Base-by-base conservation (phyloP, 1,140 invertebrate genomes). In the Zelostemma sp. region DNA sequence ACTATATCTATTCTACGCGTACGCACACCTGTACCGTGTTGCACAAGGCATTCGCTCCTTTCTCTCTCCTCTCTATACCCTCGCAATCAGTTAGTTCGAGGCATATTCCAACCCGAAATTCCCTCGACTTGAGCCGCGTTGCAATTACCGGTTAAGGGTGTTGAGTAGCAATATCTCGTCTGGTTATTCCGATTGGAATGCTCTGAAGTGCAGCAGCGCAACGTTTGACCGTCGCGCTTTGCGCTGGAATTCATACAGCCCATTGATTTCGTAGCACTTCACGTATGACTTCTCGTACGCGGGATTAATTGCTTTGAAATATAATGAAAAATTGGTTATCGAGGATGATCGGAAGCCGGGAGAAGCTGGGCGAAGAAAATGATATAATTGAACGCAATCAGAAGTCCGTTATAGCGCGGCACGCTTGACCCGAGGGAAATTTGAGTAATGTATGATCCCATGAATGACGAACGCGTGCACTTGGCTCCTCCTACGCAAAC, bases 141-240 rank as follows among this genome's bases (percentile, higher is more conserved):
- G 68, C 70, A 78, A 73, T 74, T 76, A 78, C 66, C 28, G n/a
- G 33, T 58, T 49, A 62, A 69, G 68, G 64, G 78, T 74, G 70
- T 83, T 75, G 75, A 82, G 82, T 85, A 83, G 82, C 81, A 83
- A 84, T 85, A 85, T 83, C 77, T 75, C 73, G 67, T 73, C 74
- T 69, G 54, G 67, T 78, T 80, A 76, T 74, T 66, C 60, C 68
- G 74, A 60, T 75, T 59, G 81, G 82, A 85, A 85, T 84, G 83
- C 82, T 84, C 84, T 84, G 81, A 77, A 62, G 54, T 17, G 16
- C 15, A 15, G 56, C 33, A 16, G 60, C 33, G 57, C 55, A 55
- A 58, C 66, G 67, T 67, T 70, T 67, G 63, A 67, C 66, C 63
- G 63, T 74, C 64, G 68, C 60, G 21, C 45, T 11, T 12, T 35